These are phyloP conservation scores for Sebastes trivittatus DNA, from an alignment of 2,797 vertebrate genomes.

Conservation along the genomic window DNA sequence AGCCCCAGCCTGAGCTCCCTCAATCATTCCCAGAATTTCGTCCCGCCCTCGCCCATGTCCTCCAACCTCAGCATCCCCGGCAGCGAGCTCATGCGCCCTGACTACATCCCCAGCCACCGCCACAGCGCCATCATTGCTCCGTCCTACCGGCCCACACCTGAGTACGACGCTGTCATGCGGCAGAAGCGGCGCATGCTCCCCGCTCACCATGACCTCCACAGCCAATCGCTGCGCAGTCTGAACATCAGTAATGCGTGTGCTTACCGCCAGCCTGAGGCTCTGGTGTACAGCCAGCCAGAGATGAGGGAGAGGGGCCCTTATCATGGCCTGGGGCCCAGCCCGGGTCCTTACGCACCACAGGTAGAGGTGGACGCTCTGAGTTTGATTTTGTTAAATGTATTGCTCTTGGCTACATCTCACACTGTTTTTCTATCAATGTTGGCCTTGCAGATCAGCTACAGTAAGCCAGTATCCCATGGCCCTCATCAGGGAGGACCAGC, in stretches of 20 bases:
- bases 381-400: not conserved
- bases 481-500: slow-evolving; percentile 83
- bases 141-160: slow-evolving; percentile 94
- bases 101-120: slow-evolving; percentile 94
- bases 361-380: slow-evolving; percentile 42
- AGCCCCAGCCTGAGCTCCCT: slow-evolving; percentile 94
- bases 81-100: slow-evolving; percentile 93
- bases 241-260: slow-evolving; percentile 93
- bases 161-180: slow-evolving; percentile 95
- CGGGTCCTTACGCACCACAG: slow-evolving; percentile 78
- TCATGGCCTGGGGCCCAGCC: slow-evolving; percentile 66
- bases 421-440: not conserved
- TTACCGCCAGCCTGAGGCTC: slow-evolving; percentile 90
- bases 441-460: slow-evolving; percentile 82
- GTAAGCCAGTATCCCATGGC: slow-evolving; percentile 81
- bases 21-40: slow-evolving; percentile 92
- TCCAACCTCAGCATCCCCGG: slow-evolving; percentile 95
- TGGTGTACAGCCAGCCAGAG: slow-evolving; percentile 97
- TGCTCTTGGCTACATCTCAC: not conserved
- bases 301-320: slow-evolving; percentile 91
- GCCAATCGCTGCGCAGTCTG: slow-evolving; percentile 94
- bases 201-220: slow-evolving; percentile 87
- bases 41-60: slow-evolving; percentile 92
- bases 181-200: slow-evolving; percentile 89
- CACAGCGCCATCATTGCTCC: slow-evolving; percentile 96